These are phyloP conservation scores for Zophobas morio DNA, from an alignment of 1,140 invertebrate genomes.

Conservation along the genomic window DNA sequence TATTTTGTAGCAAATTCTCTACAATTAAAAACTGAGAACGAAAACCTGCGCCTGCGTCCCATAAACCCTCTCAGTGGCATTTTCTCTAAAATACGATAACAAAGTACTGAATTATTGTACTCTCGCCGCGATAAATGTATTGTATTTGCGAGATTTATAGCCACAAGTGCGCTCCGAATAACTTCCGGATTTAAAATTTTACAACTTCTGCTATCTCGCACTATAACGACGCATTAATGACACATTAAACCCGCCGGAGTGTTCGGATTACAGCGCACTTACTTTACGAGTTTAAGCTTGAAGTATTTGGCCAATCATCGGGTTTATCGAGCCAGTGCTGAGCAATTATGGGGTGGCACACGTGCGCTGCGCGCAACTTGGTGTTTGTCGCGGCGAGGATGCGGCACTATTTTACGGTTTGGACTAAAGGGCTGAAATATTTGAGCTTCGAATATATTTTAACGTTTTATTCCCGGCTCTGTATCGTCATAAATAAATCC, in stretches of 20 bases:
- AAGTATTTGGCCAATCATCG: background rate
- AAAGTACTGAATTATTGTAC: constrained; percentile 8
- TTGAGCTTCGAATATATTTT: constrained; percentile 2
- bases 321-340: background rate
- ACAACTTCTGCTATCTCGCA: constrained; percentile 12
- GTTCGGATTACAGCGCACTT: background rate
- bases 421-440: constrained; percentile 12
- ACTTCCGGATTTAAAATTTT: constrained; percentile 24
- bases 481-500: constrained; percentile 33
- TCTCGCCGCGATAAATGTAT: constrained; percentile 17
- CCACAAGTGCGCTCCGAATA: constrained; percentile 6
- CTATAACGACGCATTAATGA: constrained; percentile 7
- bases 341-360: no score
- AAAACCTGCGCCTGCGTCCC: background rate
- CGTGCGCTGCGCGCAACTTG: no score
- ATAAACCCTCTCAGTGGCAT: no score
- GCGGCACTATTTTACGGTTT: background rate
- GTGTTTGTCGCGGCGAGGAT: background rate
- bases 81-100: constrained; percentile 11
- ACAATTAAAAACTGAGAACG: background rate
- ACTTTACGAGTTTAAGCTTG: no score
- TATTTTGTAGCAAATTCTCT: no score
- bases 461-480: constrained; percentile 2
- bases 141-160: constrained; percentile 14
- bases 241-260: background rate